phyloP scores from a whole-genome alignment of 2,797 vertebrate genomes.

The Poeciliopsis infans region DNA sequence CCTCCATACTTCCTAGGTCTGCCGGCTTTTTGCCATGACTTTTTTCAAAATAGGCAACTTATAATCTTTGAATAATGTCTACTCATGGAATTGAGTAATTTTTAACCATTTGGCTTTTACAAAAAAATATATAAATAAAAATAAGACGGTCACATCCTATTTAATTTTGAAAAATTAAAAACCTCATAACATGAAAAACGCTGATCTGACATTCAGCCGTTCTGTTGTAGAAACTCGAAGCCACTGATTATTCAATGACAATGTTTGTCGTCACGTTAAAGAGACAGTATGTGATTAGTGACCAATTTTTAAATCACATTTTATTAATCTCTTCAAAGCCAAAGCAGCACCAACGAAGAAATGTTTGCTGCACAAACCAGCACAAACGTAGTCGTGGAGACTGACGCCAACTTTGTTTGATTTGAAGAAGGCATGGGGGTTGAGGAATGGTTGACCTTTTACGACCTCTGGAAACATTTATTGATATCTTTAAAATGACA shows the following conservation, averaged over 20 bases:
- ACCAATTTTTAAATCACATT: background rate
- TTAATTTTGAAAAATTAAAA: background rate
- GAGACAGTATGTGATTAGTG: background rate
- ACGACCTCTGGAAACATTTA: no score
- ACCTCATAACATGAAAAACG: background rate
- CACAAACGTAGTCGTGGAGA: no score
- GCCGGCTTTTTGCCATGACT: background rate
- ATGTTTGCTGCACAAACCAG: no score
- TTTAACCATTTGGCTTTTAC: background rate
- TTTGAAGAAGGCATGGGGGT: no score
- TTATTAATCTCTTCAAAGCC: no score
- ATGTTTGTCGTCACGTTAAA: background rate
- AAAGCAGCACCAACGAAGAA: no score
- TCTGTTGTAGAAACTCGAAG: background rate
- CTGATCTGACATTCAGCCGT: background rate
- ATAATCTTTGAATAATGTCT: background rate
- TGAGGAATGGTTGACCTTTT: no score
- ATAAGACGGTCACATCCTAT: background rate
- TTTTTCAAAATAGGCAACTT: background rate
- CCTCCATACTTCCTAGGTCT: background rate
- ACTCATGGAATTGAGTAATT: background rate
- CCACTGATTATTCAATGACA: background rate
- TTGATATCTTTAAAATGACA: no score
- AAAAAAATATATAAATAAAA: background rate
- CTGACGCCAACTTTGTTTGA: no score